Evolutionary conservation across 2,797 vertebrate species (phyloP), one percentile per base, ranked within the genome.

Genomic region (Poeciliopsis turneri): DNA sequence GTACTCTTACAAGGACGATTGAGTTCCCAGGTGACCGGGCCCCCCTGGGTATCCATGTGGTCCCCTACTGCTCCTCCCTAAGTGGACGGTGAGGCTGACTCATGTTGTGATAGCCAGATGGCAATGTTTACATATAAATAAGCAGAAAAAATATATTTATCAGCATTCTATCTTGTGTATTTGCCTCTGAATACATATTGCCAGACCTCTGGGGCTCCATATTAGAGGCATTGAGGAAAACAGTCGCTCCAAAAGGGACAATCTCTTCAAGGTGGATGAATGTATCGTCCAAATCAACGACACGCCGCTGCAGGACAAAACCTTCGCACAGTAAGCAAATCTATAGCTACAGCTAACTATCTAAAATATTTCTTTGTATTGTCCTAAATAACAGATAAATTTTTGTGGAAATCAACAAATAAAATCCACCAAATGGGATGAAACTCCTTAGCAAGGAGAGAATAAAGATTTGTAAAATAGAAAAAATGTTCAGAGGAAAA

Each of bases 251-350:
- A 97, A 92, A 80, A 95, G 84, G 76, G 97, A 98, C 77, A 94
- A 95, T 1, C 93, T 99, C 72, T 97, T 99, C 90, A 90, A 94
- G 73, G 96, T 97, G 86, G 97, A 98, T 4, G 98, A 99, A 84
- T 97, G 96, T 75, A 99, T 99, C 81, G 96, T 99, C 55, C 96
- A 96, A 89, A 99, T 99, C 93, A 99, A 98, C 90, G 94, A 93
- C 10, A 93, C 94, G 16, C 95, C 96, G 46, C 96, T 99, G 25
- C 92, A 95, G 82, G 98, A 99, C 94, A 98, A 97, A 95, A 96
- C 97, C 9, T 99, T 99, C 76, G 89, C 95, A 76, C 95, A 98
- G 98, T 99, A 93, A 96, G 98, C 92, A 11, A 20, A 68, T 39
- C 20, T 68, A 4, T 41, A 39, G 61, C 18, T 39, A 23, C 20